These are phyloP conservation scores for Ichneumoninae sp. DNA, from an alignment of 2,888 invertebrate genomes.

Conservation along the genomic window DNA sequence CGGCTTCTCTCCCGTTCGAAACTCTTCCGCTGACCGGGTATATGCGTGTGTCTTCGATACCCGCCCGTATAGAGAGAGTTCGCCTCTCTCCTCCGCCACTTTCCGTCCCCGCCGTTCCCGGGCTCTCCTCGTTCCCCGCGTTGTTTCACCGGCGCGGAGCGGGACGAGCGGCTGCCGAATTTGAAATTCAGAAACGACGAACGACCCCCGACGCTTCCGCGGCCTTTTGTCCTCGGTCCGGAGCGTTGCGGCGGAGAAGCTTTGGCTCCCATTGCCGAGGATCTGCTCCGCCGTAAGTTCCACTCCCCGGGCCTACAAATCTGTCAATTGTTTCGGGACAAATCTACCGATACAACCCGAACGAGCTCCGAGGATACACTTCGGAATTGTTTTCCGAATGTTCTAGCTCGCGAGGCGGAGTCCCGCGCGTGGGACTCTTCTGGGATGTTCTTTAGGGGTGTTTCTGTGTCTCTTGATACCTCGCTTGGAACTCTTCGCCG, in stretches of 20 bases:
- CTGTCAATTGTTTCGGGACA: slow-evolving; percentile 84
- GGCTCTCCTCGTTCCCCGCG: slow-evolving; percentile 23
- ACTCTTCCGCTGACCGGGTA: background rate
- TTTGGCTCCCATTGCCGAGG: slow-evolving; percentile 36
- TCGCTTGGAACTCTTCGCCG: background rate
- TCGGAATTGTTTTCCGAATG: slow-evolving; percentile 49
- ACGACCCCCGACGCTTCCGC: slow-evolving; percentile 47
- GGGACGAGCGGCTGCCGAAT: slow-evolving; percentile 71
- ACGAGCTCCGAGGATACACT: slow-evolving; percentile 26
- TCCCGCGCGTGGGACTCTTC: background rate
- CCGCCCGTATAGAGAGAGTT: slow-evolving; percentile 7
- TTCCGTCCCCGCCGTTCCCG: slow-evolving; percentile 48
- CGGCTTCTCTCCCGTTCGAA: slow-evolving; percentile 23
- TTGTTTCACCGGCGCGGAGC: slow-evolving; percentile 48
- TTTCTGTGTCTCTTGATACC: background rate
- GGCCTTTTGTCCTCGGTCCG: slow-evolving; percentile 74
- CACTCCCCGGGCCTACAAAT: slow-evolving; percentile 79
- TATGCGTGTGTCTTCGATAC: background rate
- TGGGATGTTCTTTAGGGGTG: slow-evolving; percentile 30
- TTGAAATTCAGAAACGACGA: slow-evolving; percentile 83
- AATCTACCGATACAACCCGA: slow-evolving; percentile 73
- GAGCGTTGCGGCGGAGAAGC: slow-evolving; percentile 23
- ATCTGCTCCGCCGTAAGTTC: slow-evolving; percentile 67
- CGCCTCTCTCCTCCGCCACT: slow-evolving; percentile 47
- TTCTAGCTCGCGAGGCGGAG: background rate